Evolutionary conservation across 2,113 vertebrate species (phyloP).

Genomic region (Oreochromis tanganicae): DNA sequence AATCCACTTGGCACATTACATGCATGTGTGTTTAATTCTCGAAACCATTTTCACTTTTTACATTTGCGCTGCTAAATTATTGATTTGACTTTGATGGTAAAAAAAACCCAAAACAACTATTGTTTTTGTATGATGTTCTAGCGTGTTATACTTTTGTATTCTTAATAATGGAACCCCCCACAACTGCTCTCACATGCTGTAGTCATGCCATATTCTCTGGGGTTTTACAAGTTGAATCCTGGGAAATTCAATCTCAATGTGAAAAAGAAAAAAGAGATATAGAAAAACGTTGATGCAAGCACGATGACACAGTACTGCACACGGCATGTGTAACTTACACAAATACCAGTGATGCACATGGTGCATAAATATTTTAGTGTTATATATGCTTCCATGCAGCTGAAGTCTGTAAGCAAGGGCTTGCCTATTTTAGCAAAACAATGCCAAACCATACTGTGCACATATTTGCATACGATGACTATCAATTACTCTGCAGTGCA

Average conservation of each 20-base stretch:
- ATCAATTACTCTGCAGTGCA: not conserved
- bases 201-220: not conserved
- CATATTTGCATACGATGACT: not conserved
- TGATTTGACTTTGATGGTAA: not conserved
- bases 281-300: not conserved
- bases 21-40: not conserved
- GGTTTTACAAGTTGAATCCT: not conserved
- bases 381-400: not conserved
- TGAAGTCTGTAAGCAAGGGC: not conserved
- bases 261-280: not conserved
- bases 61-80: not conserved
- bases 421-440: not conserved
- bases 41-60: not conserved
- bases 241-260: not conserved
- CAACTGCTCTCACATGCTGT: not conserved
- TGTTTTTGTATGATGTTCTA: not conserved
- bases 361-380: not conserved
- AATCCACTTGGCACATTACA: not conserved
- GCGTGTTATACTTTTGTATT: not conserved
- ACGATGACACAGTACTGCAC: not conserved
- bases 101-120: not conserved
- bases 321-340: not conserved
- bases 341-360: not conserved
- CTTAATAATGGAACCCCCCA: not conserved
- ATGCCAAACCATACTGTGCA: not conserved